These are phyloP conservation scores for Adelges cooleyi DNA, from an alignment of 1,140 invertebrate genomes.

Conservation along the genomic window DNA sequence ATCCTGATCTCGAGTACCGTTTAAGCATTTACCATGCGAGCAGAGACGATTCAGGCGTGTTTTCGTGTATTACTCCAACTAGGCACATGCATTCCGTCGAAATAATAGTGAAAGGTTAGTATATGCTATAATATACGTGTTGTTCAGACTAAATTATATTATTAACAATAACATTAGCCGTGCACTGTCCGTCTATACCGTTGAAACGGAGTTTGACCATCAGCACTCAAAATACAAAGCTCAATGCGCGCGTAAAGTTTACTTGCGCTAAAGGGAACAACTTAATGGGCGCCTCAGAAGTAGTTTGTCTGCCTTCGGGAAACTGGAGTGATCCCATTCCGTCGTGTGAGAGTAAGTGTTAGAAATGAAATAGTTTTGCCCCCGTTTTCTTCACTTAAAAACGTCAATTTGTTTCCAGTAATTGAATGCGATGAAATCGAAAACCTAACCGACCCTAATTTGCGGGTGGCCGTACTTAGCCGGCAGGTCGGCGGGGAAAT, in stretches of 20 bases:
- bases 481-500: conserved; percentile 63
- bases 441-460: conserved; percentile 40
- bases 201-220: conserved; percentile 55
- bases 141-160: neutral
- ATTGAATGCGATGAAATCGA: conserved; percentile 63
- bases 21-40: conserved; percentile 65
- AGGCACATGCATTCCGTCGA: conserved; percentile 65
- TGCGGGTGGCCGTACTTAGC: conserved; percentile 57
- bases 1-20: conserved; percentile 66
- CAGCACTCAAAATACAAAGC: conserved; percentile 54
- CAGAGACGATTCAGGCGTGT: conserved; percentile 65
- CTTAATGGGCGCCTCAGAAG: conserved; percentile 57
- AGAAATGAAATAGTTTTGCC: neutral
- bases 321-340: conserved; percentile 72
- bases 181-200: conserved; percentile 59
- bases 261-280: conserved; percentile 71
- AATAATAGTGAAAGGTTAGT: conserved; percentile 62
- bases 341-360: conserved; percentile 60
- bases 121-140: conserved; percentile 11
- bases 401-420: conserved; percentile 40
- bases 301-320: conserved; percentile 63
- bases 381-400: neutral
- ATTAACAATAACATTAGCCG: conserved; percentile 41
- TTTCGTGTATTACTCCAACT: conserved; percentile 68
- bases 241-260: conserved; percentile 61